Evolutionary conservation across 1,140 invertebrate species (phyloP), one percentile per base, ranked within the genome.

Genomic region (Samia ricini): DNA sequence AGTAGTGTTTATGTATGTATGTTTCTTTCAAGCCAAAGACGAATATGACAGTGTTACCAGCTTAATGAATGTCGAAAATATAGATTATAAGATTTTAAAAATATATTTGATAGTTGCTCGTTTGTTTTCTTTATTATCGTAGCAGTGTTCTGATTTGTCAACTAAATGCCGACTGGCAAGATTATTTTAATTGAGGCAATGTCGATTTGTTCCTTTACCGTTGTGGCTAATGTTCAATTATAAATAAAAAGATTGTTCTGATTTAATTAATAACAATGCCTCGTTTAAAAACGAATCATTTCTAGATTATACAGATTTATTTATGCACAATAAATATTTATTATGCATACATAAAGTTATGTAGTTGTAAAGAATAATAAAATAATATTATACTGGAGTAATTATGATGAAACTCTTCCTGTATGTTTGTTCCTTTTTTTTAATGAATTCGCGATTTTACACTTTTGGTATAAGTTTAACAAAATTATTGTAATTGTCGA

Each of bases 1-100:
- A 10, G 56, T 19, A 10, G 19, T 33, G 26, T 61, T 15, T 54
- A 1, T 59, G 36, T 57, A 55, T 60, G 50, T 50, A 56, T 50
- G 62, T 63, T 18, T 60, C 51, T 2, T 20, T 65, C 63, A 66
- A 72, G 70, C 72, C 77, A 77, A 71, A 76, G 64, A 74, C 23
- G 56, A 59, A 42, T 3, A 42, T 42, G 33, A 42, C 33, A 70
- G 68, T 73, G 72, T 79, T 77, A 74, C 74, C 74, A 72, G 64
- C 29, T 69, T 64, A 55, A 15, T 22, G 21, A 55, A 59, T 58
- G 56, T 57, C 42, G 8, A 36, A 1, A 21, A 21, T 51, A 51
- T 18, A 51, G 5, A 24, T 57, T 19, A 20, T 8, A 23, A 33
- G 26, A 19, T 42, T 21, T 36, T 58, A 64, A 64, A 49, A 26